These are phyloP conservation scores for Selene dorsalis DNA, from an alignment of 2,797 vertebrate species.

Conservation along the genomic window DNA sequence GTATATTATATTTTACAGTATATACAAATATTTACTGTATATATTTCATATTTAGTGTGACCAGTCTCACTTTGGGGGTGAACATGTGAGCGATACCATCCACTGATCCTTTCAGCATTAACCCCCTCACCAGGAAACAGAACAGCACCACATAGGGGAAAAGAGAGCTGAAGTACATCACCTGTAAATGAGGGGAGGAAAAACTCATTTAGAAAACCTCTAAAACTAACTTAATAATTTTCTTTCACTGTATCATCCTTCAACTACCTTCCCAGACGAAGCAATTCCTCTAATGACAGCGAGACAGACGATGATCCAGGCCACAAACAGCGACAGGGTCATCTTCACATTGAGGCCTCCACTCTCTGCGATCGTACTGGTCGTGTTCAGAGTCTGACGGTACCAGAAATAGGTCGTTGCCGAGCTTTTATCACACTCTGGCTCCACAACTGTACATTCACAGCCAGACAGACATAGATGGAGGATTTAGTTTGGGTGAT, in stretches of 20 bases:
- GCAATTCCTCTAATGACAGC: constrained; percentile 95
- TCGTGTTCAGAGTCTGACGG: constrained; percentile 92
- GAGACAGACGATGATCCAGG: constrained; percentile 93
- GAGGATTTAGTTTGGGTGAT: constrained; percentile 18
- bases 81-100: constrained; percentile 97
- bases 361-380: constrained; percentile 91
- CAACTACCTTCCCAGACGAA: constrained; percentile 92
- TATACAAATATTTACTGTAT: not conserved
- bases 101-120: constrained; percentile 91
- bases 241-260: not conserved
- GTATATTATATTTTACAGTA: not conserved
- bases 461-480: not conserved
- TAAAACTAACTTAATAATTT: not conserved
- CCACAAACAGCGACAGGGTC: constrained; percentile 91
- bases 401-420: constrained; percentile 98
- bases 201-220: not conserved
- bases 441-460: constrained; percentile 87
- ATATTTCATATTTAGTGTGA: not conserved
- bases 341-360: constrained; percentile 94
- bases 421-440: constrained; percentile 94
- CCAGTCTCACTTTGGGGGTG: constrained; percentile 90
- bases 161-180: constrained; percentile 99
- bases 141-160: constrained; percentile 95
- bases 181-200: constrained; percentile 76
- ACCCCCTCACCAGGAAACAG: constrained; percentile 92